Percentiles rank a stretch among this genome's conserved stretches.
Evolutionary conservation across 2,797 vertebrate species (phyloP).

Genomic region (Cetoscarus ocellatus): DNA sequence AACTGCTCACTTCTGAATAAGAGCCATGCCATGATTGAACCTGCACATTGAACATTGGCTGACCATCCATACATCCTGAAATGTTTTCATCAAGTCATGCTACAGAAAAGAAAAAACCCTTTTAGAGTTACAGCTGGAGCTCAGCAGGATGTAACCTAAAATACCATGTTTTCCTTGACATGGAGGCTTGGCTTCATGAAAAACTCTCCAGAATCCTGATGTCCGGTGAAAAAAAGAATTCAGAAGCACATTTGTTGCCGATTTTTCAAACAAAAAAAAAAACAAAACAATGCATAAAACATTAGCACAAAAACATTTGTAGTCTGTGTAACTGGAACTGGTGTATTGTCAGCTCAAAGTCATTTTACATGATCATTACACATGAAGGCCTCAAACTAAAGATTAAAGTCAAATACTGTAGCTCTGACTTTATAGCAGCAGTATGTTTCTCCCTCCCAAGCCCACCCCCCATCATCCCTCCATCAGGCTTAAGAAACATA

Average conservation of each 20-base stretch:
- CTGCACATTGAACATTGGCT: conserved; percentile 50
- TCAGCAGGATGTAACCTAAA: conserved; percentile 41
- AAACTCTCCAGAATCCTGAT: conserved; percentile 18
- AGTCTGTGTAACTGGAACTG: neutral
- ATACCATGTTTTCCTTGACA: conserved; percentile 48
- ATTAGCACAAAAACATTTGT: conserved; percentile 18
- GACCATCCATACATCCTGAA: conserved; percentile 45
- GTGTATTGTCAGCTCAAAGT: conserved; percentile 16
- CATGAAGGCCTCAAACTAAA: conserved; percentile 40
- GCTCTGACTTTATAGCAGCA: conserved; percentile 65
- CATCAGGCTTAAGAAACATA: conserved; percentile 27
- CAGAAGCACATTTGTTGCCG: conserved; percentile 2
- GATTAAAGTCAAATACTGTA: conserved; percentile 15
- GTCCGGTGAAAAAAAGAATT: conserved; percentile 17
- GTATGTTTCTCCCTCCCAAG: neutral
- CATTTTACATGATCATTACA: conserved; percentile 31
- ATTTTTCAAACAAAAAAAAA: conserved; percentile 16
- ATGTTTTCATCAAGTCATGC: conserved; percentile 49
- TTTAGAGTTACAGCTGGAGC: conserved; percentile 61
- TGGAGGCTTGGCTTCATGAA: conserved; percentile 9
- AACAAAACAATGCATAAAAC: conserved; percentile 2
- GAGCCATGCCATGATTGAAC: conserved; percentile 18
- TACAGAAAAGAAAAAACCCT: conserved; percentile 39
- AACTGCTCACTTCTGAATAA: conserved; percentile 18
- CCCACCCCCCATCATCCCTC: neutral